Evolutionary conservation across 2,797 vertebrate species (phyloP), one percentile per base, ranked within the genome.

Genomic region (Dendrocincla tyrannina): DNA sequence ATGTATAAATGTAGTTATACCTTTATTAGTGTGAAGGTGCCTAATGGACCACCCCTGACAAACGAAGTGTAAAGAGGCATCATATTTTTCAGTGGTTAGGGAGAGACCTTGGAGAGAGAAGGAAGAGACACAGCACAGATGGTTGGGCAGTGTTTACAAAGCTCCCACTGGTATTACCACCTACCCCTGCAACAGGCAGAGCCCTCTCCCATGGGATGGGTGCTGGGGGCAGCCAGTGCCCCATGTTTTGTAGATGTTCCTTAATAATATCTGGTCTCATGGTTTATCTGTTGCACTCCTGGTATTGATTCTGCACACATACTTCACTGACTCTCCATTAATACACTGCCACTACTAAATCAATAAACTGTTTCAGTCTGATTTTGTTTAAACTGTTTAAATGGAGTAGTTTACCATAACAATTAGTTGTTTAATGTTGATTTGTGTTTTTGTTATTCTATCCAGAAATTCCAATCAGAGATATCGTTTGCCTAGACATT

Each of bases 341-440:
- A 84, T 86, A 84, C 84, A 44, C 10, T 68, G 28, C 10, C 63
- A 75, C 62, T 89, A 68, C 27, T 46, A 66, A 89, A 94, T 85
- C n/a, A 72, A 91, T 78, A 85, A 81, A 64, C 17, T 44, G 0
- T 28, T 89, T 84, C 33, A 76, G 35, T 68, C 30, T 81, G 63
- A 72, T 87, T 93, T 89, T 78, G 28, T 72, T 95, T 81, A 49
- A 73, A 39, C 17, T 62, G 42, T 56, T 27, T 49, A 81, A 89
- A 87, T 56, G 19, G 23, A 73, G 6, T 41, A 56, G 35, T 89
- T 91, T 81, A 15, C 14, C 23, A 14, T 22, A 77, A 63, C 11
- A 62, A n/a, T 53, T 49, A 85, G 14, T 18, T 85, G 17, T 60
- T 84, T 55, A 28, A 10, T 50, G 88, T 77, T 87, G 20, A 60